Evolutionary conservation across 92 coral and sea anemone species (phyloP).

Genomic region (Blastomussa wellsi): DNA sequence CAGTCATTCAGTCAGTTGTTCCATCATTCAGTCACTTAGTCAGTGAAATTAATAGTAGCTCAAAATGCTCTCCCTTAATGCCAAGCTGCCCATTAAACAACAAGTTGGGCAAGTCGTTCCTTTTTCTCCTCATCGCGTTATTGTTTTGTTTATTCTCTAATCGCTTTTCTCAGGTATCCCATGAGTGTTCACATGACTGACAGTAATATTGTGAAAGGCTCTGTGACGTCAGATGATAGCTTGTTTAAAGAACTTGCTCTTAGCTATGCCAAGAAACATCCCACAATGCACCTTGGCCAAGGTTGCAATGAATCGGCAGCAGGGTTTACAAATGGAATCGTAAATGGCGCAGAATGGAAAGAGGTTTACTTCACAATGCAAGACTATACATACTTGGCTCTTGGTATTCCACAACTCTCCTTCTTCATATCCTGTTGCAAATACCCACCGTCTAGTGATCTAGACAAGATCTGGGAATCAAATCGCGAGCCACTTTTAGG

Average conservation of each 20-base stretch:
- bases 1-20: too few species aligned
- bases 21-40: background rate
- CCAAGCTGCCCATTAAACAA: too few species aligned
- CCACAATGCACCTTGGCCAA: conserved; percentile 85
- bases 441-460: conserved; percentile 61
- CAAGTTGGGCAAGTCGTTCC: background rate
- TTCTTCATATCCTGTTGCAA: conserved; percentile 91
- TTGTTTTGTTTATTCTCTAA: background rate
- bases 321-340: conserved; percentile 69
- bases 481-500: conserved; percentile 78
- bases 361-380: conserved; percentile 88
- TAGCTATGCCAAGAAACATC: conserved; percentile 73
- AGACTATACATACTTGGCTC: conserved; percentile 80
- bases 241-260: conserved; percentile 80
- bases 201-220: conserved; percentile 54
- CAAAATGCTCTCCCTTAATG: too few species aligned
- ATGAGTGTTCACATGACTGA: conserved; percentile 56
- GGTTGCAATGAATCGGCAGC: conserved; percentile 69
- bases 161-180: conserved; percentile 73
- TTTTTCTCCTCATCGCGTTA: background rate
- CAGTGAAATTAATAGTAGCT: background rate
- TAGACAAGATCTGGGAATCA: conserved; percentile 61
- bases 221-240: conserved; percentile 73
- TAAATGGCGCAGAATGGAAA: conserved; percentile 79
- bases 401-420: conserved; percentile 73